These are phyloP conservation scores for Drosophila nannoptera DNA, from an alignment of 1,140 invertebrate genomes.

Conservation along the genomic window DNA sequence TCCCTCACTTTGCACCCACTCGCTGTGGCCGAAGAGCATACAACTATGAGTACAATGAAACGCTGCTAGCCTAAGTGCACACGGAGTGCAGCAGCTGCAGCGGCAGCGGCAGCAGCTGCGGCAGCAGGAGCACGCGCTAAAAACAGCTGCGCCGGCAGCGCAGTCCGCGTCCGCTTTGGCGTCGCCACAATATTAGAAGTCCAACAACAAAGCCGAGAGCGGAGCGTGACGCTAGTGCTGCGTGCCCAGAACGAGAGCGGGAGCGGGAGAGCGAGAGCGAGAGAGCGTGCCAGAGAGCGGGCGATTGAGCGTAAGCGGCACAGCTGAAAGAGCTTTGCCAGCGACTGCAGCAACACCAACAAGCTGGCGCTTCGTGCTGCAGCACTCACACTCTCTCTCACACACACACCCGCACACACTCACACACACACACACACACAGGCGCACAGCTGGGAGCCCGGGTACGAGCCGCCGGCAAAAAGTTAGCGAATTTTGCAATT, in stretches of 20 bases:
- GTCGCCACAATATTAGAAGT: conserved; percentile 56
- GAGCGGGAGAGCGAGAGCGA: conserved; percentile 11
- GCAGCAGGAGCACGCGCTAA: conserved; percentile 14
- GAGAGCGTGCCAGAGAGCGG: conserved; percentile 3
- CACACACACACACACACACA: conserved; percentile 21
- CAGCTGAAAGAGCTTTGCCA: conserved; percentile 43
- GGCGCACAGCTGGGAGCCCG: conserved; percentile 31
- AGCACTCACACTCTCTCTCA: conserved; percentile 16
- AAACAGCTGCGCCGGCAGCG: conserved; percentile 18
- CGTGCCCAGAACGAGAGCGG: background rate
- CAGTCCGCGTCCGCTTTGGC: conserved; percentile 22
- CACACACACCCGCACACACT: conserved; percentile 10
- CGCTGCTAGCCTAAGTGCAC: conserved; percentile 27
- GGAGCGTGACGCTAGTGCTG: conserved; percentile 15
- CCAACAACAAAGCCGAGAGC: conserved; percentile 46
- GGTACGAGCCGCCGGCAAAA: conserved; percentile 57
- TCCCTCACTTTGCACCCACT: no score
- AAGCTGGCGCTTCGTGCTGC: conserved; percentile 27
- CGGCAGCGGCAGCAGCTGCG: background rate
- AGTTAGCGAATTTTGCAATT: conserved; percentile 69
- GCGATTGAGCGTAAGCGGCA: conserved; percentile 4
- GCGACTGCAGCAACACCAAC: conserved; percentile 65
- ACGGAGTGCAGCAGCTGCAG: conserved; percentile 28
- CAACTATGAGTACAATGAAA: conserved; percentile 32
- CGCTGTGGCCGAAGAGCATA: conserved; percentile 16